Evolutionary conservation across 2,888 invertebrate species (phyloP), one percentile per base, ranked within the genome.

Genomic region (Metellina segmentata): DNA sequence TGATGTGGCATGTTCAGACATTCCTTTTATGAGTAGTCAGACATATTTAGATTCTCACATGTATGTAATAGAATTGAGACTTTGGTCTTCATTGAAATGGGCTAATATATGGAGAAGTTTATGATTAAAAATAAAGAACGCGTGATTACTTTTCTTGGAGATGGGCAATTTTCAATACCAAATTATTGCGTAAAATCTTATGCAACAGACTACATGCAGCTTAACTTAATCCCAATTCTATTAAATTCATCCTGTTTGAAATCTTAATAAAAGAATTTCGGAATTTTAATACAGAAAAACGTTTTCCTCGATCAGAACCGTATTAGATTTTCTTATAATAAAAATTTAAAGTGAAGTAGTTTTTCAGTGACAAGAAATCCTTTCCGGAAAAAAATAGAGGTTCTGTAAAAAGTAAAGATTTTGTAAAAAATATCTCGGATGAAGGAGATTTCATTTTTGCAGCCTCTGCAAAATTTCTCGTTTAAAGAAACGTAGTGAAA

Each of bases 361-460:
- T 61, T 61, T 61, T 61, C 61, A 61, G 61, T 61, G 61, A 61
- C 61, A 61, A 61, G 61, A 61, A 61, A 61, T 61, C 61, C 11
- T 16, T 61, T 11, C 9, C 11, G 6, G 1, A 34, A 61, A 61
- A 61, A 61, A 61, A 13, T 61, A 5, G 13, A 61, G 61, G 9
- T 61, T 61, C 13, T 61, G 13, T 61, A 61, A 61, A 61, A 61
- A 61, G 9, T 61, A 8, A 61, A 61, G 61, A 16, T 61, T 61
- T 61, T 61, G 16, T 61, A 61, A 61, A 34, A 61, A 61, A 61
- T 61, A 61, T 34, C 9, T 61, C 5, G 61, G 61, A 8, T 61
- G 61, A 61, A 61, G 61, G 61, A 61, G 61, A 61, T 61, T 61
- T 61, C 61, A 61, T 61, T 61, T 61, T 61, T 61, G 61, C 61